Conservation (phyloP, 2,797 vertebrate genomes). For the Gadopsis bispinosus region DNA sequence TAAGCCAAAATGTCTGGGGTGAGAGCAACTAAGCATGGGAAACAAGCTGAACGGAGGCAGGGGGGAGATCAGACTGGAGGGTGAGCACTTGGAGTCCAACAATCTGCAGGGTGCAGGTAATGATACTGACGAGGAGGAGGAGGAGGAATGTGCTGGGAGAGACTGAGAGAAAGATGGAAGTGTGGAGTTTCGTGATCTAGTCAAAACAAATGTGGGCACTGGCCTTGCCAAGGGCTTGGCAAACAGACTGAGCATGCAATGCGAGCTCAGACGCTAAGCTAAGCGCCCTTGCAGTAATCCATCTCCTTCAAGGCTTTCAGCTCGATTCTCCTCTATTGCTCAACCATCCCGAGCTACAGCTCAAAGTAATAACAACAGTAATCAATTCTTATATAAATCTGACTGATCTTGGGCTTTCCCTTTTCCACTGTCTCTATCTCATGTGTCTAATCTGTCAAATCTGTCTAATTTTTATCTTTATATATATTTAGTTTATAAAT, state of each 20-base stretch:
- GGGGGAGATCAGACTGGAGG: slow-evolving; percentile 26
- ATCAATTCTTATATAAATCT: slow-evolving; percentile 67
- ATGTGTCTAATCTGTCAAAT: slow-evolving; percentile 46
- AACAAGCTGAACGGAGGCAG: slow-evolving; percentile 34
- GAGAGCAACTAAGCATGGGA: slow-evolving; percentile 58
- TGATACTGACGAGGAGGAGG: slow-evolving; percentile 51
- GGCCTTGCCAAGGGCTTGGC: slow-evolving; percentile 64
- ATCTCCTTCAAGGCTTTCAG: slow-evolving; percentile 55
- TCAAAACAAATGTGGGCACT: slow-evolving; percentile 76
- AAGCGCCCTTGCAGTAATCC: slow-evolving; percentile 61
- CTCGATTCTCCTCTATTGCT: slow-evolving; percentile 54
- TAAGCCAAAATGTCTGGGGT: slow-evolving; percentile 46
- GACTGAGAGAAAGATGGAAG: slow-evolving; percentile 55
- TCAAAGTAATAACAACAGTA: slow-evolving; percentile 59
- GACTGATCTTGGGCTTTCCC: slow-evolving; percentile 34
- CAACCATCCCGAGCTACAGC: slow-evolving; percentile 57
- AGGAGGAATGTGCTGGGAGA: slow-evolving; percentile 60
- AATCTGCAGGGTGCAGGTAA: slow-evolving; percentile 56
- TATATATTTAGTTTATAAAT: no score
- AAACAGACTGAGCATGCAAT: slow-evolving; percentile 43
- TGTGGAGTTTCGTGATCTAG: slow-evolving; percentile 67
- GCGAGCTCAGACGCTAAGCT: slow-evolving; percentile 65
- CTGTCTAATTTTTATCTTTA: slow-evolving; percentile 31
- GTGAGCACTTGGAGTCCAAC: slow-evolving; percentile 42
- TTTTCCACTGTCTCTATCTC: slow-evolving; percentile 40